phyloP scores from a whole-genome alignment of 2,113 vertebrate genomes.

The Tonatia bakeri region DNA sequence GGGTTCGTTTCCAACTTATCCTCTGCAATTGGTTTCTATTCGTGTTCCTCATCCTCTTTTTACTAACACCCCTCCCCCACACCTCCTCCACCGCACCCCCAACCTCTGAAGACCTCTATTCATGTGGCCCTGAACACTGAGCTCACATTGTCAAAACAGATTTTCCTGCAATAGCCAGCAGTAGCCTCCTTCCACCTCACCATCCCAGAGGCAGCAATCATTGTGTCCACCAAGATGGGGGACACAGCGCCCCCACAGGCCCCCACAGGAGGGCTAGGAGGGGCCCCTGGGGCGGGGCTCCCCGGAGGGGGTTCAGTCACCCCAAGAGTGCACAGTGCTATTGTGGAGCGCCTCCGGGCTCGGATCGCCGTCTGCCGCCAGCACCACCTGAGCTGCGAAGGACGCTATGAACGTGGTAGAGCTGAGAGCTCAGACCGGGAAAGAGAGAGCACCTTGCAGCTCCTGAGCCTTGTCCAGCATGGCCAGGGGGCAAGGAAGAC shows the following conservation, averaged over 20 bases:
- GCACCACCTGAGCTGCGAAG: slow-evolving; percentile 95
- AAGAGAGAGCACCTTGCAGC: slow-evolving; percentile 91
- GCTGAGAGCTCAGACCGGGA: slow-evolving; percentile 92
- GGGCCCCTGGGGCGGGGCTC: slow-evolving; percentile 81
- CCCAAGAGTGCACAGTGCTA: slow-evolving; percentile 92
- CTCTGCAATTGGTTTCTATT: slow-evolving; percentile 22
- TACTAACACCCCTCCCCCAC: slow-evolving; percentile 31
- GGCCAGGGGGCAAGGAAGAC: slow-evolving; percentile 85
- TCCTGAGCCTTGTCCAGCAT: slow-evolving; percentile 92
- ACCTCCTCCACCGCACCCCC: background rate
- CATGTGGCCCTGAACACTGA: slow-evolving; percentile 72
- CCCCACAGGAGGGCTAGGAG: slow-evolving; percentile 85
- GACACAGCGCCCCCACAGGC: slow-evolving; percentile 91
- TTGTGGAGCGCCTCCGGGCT: slow-evolving; percentile 94
- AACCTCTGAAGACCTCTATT: slow-evolving; percentile 44
- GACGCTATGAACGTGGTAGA: slow-evolving; percentile 90
- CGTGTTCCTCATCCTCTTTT: slow-evolving; percentile 29
- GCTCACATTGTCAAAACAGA: slow-evolving; percentile 37
- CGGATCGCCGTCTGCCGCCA: slow-evolving; percentile 93
- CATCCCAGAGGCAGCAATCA: slow-evolving; percentile 41
- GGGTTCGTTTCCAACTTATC: slow-evolving; percentile 43
- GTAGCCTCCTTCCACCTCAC: slow-evolving; percentile 19
- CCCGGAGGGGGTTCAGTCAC: slow-evolving; percentile 83
- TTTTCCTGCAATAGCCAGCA: background rate
- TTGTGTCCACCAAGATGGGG: slow-evolving; percentile 84